These are phyloP conservation scores for Nemoura dubitans DNA, from an alignment of 2,888 invertebrate species.

Conservation along the genomic window DNA sequence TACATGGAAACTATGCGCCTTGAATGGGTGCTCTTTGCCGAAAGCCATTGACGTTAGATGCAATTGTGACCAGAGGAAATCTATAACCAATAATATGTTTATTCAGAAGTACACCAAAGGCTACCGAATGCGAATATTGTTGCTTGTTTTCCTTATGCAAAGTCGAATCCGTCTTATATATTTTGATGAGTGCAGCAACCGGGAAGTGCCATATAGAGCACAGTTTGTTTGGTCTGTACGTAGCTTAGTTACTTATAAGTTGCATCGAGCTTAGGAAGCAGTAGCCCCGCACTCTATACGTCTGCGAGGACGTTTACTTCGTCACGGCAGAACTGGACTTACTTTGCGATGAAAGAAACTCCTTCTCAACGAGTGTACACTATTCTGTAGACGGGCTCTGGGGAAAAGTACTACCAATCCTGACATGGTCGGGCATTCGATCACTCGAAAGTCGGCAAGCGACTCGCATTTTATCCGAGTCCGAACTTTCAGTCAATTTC, in stretches of 20 bases:
- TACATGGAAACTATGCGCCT: neutral
- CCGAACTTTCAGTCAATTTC: neutral
- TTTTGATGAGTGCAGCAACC: neutral
- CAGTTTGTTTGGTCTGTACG: neutral
- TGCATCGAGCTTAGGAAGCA: neutral
- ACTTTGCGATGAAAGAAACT: neutral
- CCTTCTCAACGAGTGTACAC: neutral
- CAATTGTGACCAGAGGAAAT: neutral
- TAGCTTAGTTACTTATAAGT: neutral
- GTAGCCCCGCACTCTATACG: neutral
- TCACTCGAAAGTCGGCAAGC: neutral
- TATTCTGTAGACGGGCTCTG: neutral
- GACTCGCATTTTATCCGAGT: neutral
- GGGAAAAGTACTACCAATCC: neutral
- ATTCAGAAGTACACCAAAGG: neutral
- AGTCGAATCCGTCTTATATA: neutral
- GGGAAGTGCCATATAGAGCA: neutral
- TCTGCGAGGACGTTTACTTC: too few species aligned
- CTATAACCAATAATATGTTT: neutral
- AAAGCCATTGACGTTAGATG: neutral
- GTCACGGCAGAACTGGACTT: too few species aligned
- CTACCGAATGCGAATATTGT: neutral
- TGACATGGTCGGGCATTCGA: neutral
- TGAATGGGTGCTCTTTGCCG: neutral
- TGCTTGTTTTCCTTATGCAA: neutral